phyloP scores from a whole-genome alignment of 1,140 invertebrate genomes.

The Eriocheir sinensis region DNA sequence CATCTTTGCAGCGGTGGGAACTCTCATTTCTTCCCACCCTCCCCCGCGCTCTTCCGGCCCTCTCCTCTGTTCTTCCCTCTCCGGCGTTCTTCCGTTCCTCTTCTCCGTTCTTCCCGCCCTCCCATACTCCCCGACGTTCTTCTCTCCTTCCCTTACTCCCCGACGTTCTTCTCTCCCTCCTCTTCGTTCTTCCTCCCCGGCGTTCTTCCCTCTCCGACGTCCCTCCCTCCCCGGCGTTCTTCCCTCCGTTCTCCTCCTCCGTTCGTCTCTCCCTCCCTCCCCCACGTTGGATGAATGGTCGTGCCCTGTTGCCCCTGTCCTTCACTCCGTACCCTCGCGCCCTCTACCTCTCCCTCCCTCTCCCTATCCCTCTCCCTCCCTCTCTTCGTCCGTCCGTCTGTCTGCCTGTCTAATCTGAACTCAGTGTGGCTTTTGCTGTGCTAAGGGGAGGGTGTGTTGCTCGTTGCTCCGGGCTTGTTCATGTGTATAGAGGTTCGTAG shows the following conservation, averaged over 20 bases:
- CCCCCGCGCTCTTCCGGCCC: no score
- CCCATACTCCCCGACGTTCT: neutral
- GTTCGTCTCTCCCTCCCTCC: neutral
- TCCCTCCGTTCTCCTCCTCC: neutral
- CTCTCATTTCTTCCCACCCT: no score
- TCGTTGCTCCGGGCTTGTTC: no score
- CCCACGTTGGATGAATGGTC: neutral
- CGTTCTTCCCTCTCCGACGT: neutral
- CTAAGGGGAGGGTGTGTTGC: neutral
- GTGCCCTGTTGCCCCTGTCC: neutral
- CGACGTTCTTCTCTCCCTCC: neutral
- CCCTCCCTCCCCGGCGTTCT: neutral
- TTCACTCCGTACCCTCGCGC: no score
- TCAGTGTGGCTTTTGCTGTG: neutral
- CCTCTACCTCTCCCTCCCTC: constrained; percentile 8
- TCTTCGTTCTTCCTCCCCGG: neutral
- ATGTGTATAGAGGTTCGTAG: no score
- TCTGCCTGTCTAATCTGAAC: neutral
- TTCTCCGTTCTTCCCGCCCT: neutral
- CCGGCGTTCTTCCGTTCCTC: neutral
- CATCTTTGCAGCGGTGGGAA: no score
- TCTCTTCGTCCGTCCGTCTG: no score
- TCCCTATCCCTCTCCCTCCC: no score
- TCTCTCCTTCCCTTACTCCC: neutral
- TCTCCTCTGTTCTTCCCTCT: constrained; percentile 18